A percentile compares a stretch with the other conserved stretches of the same genome.
Conservation (phyloP, 1,140 invertebrate genomes). For the Lepidostoma basale region DNA sequence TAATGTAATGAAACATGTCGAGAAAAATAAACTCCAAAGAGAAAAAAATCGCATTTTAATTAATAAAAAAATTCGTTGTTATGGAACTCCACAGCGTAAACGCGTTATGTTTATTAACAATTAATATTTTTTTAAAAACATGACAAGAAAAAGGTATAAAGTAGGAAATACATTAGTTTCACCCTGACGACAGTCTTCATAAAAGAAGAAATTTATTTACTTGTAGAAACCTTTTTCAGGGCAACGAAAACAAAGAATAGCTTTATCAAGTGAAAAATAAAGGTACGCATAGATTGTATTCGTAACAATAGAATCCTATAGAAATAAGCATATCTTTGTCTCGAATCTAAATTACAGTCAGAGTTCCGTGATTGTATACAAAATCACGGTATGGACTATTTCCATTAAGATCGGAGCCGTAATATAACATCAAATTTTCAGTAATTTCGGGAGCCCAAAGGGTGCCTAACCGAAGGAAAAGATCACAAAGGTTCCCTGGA, state of each 20-base stretch:
- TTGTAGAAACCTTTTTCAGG: neutral
- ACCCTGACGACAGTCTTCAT: constrained; percentile 7
- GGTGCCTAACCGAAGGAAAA: neutral
- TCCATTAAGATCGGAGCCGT: constrained; percentile 14
- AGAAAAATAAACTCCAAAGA: too few relatives aligned
- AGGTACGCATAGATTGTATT: constrained; percentile 10
- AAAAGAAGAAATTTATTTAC: constrained; percentile 21
- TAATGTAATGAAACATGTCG: too few relatives aligned
- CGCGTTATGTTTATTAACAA: too few relatives aligned
- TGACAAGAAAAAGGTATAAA: too few relatives aligned
- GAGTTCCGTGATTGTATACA: constrained; percentile 21
- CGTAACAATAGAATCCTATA: constrained; percentile 20
- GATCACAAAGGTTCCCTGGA: neutral
- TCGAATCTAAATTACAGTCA: constrained; percentile 23
- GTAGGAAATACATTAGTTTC: too few relatives aligned
- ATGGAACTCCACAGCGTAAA: too few relatives aligned
- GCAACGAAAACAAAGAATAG: constrained; percentile 19
- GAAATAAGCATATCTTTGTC: constrained; percentile 13
- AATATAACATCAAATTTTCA: constrained; percentile 17
- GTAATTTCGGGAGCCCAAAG: constrained; percentile 1
- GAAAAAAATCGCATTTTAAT: too few relatives aligned
- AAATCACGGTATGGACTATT: constrained; percentile 2
- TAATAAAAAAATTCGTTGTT: too few relatives aligned
- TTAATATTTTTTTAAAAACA: too few relatives aligned
- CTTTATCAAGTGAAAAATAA: constrained; percentile 21